phyloP scores from a whole-genome alignment of 2,888 invertebrate species.

The Chydorus sphaericus region DNA sequence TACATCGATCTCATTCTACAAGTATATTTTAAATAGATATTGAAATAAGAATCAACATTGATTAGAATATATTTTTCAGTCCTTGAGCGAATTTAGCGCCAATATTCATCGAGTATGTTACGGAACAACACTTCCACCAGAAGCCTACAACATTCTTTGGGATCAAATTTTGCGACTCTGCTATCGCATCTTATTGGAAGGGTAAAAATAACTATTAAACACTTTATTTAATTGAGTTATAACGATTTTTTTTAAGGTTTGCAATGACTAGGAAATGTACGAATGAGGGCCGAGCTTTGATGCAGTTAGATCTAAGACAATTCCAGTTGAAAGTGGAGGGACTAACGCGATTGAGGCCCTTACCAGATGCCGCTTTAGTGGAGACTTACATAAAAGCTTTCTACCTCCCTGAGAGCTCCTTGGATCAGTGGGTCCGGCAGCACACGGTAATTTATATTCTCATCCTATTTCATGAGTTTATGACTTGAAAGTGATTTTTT shows the following conservation, averaged over 20 bases:
- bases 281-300: conserved; percentile 86
- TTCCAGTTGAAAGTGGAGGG: conserved; percentile 79
- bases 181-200: conserved; percentile 81
- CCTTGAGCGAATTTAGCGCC: neutral
- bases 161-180: conserved; percentile 71
- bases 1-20: conserved; percentile 42
- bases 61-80: neutral
- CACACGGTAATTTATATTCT: conserved; percentile 41
- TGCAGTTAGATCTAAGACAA: conserved; percentile 96
- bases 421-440: conserved; percentile 77
- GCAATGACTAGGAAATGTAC: conserved; percentile 84
- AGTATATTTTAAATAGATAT: too few relatives aligned
- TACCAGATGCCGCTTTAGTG: conserved; percentile 78
- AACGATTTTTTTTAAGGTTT: conserved; percentile 38
- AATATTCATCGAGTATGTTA: neutral
- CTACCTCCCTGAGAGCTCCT: conserved; percentile 71
- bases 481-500: conserved; percentile 20
- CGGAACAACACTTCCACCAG: conserved; percentile 42
- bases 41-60: neutral
- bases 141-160: conserved; percentile 62
- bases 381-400: conserved; percentile 93
- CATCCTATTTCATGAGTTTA: neutral
- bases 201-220: conserved; percentile 36
- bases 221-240: conserved; percentile 14
- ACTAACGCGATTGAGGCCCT: conserved; percentile 62